Percentiles rank a stretch among this genome's conserved stretches.
phyloP scores from a whole-genome alignment of 2,113 vertebrate species.

The Hiodon alosoides region DNA sequence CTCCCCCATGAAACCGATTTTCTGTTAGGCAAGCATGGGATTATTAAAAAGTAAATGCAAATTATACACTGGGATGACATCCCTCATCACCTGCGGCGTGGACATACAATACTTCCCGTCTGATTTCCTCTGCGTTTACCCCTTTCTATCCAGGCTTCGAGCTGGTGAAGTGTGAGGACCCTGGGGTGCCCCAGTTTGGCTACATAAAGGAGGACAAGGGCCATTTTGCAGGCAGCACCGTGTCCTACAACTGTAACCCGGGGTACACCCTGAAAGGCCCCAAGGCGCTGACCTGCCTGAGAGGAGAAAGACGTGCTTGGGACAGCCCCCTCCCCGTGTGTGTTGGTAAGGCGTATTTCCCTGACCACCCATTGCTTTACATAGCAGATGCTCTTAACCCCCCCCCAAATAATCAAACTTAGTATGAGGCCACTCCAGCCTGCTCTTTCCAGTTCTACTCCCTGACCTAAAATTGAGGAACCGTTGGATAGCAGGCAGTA shows the following conservation, averaged over 20 bases:
- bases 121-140: not conserved
- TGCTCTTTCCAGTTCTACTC: too few species aligned
- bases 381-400: too few species aligned
- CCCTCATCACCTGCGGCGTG: not conserved
- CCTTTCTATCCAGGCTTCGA: conserved; percentile 76
- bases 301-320: conserved; percentile 89
- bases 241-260: conserved; percentile 86
- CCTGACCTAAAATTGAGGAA: too few species aligned
- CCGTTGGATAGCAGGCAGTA: too few species aligned
- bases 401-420: too few species aligned
- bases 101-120: not conserved
- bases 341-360: conserved; percentile 67
- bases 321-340: conserved; percentile 84
- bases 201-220: conserved; percentile 89
- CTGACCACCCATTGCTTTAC: accelerated
- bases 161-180: conserved; percentile 92
- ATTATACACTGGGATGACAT: not conserved
- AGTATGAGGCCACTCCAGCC: too few species aligned
- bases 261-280: conserved; percentile 83
- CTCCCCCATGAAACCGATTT: too few species aligned
- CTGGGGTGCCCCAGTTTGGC: conserved; percentile 85
- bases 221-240: conserved; percentile 90
- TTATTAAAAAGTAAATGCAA: not conserved
- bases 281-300: conserved; percentile 76
- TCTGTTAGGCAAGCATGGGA: not conserved